Percentiles rank a stretch among this genome's conserved stretches.
Evolutionary conservation across 2,797 vertebrate species (phyloP).

Genomic region (Enteromius unitaeniatus): DNA sequence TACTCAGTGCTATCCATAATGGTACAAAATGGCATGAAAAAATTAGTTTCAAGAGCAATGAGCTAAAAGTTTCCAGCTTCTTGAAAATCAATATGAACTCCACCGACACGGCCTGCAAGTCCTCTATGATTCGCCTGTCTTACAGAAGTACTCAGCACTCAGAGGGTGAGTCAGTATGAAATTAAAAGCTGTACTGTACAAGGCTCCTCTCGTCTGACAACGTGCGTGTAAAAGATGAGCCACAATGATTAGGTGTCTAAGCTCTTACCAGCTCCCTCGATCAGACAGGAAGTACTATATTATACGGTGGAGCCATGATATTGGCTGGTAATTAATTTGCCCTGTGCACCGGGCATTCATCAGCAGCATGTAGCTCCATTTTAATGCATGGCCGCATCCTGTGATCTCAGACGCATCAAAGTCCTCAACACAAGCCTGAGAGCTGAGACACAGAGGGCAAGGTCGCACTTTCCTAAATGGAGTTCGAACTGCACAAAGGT

Average conservation of each 20-base stretch:
- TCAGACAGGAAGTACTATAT: slow-evolving; percentile 53
- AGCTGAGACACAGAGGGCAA: neutral
- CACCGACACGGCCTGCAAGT: neutral
- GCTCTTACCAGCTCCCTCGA: slow-evolving; percentile 40
- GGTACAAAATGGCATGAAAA: neutral
- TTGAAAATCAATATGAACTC: slow-evolving; percentile 22
- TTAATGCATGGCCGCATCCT: slow-evolving; percentile 40
- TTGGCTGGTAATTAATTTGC: slow-evolving; percentile 58
- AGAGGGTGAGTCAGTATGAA: slow-evolving; percentile 33
- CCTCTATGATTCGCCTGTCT: slow-evolving; percentile 3
- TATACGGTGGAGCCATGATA: slow-evolving; percentile 37
- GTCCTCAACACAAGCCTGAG: neutral
- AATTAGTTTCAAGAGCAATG: neutral
- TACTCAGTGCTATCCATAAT: neutral
- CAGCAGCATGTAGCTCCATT: slow-evolving; percentile 25
- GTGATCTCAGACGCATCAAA: slow-evolving; percentile 23
- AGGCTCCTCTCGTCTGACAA: slow-evolving; percentile 35
- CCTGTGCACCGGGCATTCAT: slow-evolving; percentile 31
- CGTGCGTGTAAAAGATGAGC: slow-evolving; percentile 35
- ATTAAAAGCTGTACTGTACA: slow-evolving; percentile 39
- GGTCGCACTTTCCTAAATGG: neutral
- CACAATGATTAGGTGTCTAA: slow-evolving; percentile 56
- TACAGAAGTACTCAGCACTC: neutral
- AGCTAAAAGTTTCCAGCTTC: neutral
- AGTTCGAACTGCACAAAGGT: slow-evolving; percentile 23